These are phyloP conservation scores for Hypselothyrea guttata DNA, from an alignment of 2,888 invertebrate species.

Conservation along the genomic window DNA sequence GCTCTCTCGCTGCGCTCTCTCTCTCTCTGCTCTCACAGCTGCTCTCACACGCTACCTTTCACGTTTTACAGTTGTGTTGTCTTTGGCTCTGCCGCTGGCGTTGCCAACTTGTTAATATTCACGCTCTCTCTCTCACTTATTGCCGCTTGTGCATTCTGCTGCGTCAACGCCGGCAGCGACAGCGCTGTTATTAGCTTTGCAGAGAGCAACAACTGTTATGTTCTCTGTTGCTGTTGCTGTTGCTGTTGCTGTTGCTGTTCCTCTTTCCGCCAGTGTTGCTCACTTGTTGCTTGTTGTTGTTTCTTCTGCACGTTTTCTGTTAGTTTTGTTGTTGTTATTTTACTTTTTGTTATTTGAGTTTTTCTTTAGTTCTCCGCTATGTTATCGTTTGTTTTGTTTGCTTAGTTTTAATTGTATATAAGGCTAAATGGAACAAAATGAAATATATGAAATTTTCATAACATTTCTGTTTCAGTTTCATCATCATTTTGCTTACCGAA, in stretches of 20 bases:
- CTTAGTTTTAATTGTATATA: constrained; percentile 56
- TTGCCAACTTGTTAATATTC: constrained; percentile 3
- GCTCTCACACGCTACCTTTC: too few species aligned
- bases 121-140: constrained; percentile 15
- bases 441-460: constrained; percentile 9
- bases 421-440: constrained; percentile 47
- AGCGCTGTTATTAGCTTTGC: too few species aligned
- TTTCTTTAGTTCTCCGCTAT: constrained; percentile 7
- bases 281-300: not conserved
- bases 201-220: constrained; percentile 6
- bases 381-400: constrained; percentile 30
- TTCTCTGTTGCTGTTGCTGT: not conserved
- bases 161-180: constrained; percentile 27
- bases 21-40: too few species aligned
- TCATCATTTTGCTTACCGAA: constrained; percentile 20
- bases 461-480: constrained; percentile 19
- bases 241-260: constrained; percentile 1
- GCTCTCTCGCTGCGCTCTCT: not conserved
- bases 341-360: constrained; percentile 1
- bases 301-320: constrained; percentile 4
- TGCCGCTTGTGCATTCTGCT: constrained; percentile 39
- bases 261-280: not conserved
- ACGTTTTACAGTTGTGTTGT: not conserved
- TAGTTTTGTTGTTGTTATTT: constrained; percentile 6
- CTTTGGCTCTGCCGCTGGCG: constrained; percentile 35